phyloP scores from a whole-genome alignment of 1,140 invertebrate species.

The Dinothrombium tinctorium region DNA sequence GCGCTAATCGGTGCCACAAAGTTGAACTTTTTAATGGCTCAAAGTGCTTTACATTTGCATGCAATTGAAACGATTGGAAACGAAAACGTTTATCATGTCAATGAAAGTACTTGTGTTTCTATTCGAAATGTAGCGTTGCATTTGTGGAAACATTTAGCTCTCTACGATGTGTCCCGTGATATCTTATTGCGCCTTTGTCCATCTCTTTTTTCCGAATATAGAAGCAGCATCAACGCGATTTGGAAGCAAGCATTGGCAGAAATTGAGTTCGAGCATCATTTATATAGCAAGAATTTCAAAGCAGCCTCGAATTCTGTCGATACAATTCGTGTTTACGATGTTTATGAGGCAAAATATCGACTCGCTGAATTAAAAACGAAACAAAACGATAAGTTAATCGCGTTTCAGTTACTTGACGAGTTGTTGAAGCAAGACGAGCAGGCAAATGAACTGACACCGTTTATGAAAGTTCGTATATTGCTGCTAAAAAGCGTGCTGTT shows the following conservation, averaged over 20 bases:
- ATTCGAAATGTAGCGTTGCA: constrained; percentile 9
- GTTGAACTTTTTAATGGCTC: constrained; percentile 4
- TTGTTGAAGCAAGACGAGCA: not conserved
- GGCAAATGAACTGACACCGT: not conserved
- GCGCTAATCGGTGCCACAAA: constrained; percentile 7
- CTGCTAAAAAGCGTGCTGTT: constrained; percentile 1
- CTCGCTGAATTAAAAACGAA: constrained; percentile 2
- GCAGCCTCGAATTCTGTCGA: constrained; percentile 2
- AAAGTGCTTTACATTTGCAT: constrained; percentile 8
- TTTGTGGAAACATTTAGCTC: constrained; percentile 6
- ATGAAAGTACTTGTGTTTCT: constrained; percentile 10
- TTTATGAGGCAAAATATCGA: not conserved
- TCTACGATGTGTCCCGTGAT: constrained; percentile 4
- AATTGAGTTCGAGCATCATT: constrained; percentile 10
- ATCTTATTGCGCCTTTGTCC: not conserved
- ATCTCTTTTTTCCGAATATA: constrained; percentile 6
- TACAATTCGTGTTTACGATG: constrained; percentile 1
- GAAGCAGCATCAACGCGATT: constrained; percentile 1
- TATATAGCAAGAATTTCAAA: constrained; percentile 7
- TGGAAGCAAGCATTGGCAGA: constrained; percentile 9
- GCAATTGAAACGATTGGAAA: constrained; percentile 8
- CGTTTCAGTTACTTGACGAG: not conserved
- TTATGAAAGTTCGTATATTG: not conserved
- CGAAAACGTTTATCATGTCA: constrained; percentile 6
- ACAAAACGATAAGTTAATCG: constrained; percentile 1